Conservation (phyloP, 2,113 vertebrate species). For the Bungarus multicinctus region DNA sequence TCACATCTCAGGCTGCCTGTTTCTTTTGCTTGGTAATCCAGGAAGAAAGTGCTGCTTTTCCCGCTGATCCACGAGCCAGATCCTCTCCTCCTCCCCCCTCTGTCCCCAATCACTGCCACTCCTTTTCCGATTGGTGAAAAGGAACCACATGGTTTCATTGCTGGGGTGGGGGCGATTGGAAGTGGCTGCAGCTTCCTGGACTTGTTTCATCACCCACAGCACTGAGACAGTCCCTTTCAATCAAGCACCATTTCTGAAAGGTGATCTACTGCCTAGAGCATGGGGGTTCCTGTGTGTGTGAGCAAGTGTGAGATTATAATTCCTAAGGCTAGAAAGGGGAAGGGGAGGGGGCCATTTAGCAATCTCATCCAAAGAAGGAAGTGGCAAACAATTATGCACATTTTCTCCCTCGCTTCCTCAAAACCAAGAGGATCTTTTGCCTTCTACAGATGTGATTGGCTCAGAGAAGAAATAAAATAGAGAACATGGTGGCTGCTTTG, state of each 20-base stretch:
- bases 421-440: constrained; percentile 46
- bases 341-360: constrained; percentile 49
- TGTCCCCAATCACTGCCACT: not conserved
- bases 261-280: constrained; percentile 44
- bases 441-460: constrained; percentile 48
- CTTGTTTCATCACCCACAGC: constrained; percentile 38
- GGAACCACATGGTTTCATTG: constrained; percentile 61
- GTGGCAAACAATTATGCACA: constrained; percentile 38
- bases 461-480: constrained; percentile 55
- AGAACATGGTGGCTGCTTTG: constrained; percentile 44
- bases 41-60: constrained; percentile 60
- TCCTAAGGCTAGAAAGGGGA: constrained; percentile 50
- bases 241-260: constrained; percentile 22
- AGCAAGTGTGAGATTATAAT: constrained; percentile 30
- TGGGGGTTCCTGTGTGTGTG: not conserved
- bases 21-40: constrained; percentile 57
- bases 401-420: constrained; percentile 45
- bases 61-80: constrained; percentile 51
- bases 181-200: constrained; percentile 45
- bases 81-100: constrained; percentile 12
- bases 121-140: constrained; percentile 53
- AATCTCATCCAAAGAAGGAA: constrained; percentile 52
- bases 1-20: constrained; percentile 60
- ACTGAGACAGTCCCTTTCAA: constrained; percentile 43
- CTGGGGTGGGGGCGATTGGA: constrained; percentile 43